Percentiles rank a stretch among this genome's conserved stretches.
Evolutionary conservation across 2,797 vertebrate species (phyloP).

Genomic region (Enteromius argenteus): DNA sequence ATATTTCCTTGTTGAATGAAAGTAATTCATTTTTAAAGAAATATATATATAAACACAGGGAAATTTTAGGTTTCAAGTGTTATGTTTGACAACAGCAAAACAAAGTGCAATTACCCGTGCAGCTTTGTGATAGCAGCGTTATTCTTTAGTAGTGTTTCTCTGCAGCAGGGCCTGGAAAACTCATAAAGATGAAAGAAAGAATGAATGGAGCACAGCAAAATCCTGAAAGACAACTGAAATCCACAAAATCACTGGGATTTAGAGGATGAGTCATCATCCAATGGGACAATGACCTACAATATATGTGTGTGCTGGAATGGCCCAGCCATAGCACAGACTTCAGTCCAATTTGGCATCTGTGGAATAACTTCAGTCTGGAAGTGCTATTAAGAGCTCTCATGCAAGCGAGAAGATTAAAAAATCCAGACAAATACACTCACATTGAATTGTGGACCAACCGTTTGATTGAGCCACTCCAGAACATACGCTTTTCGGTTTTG

Average conservation of each 20-base stretch:
- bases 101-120: background rate
- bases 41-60: background rate
- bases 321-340: background rate
- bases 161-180: background rate
- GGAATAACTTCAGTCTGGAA: background rate
- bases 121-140: background rate
- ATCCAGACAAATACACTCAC: background rate
- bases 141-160: background rate
- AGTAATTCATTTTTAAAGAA: background rate
- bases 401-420: background rate
- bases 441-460: background rate
- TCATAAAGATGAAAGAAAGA: conserved; percentile 3
- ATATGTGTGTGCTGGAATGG: conserved; percentile 1
- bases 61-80: background rate
- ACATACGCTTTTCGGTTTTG: background rate
- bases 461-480: conserved; percentile 6
- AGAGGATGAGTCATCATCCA: conserved; percentile 22
- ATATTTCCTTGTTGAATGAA: background rate
- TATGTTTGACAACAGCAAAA: background rate
- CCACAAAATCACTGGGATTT: conserved; percentile 9
- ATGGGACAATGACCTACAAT: conserved; percentile 1
- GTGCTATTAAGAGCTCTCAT: background rate
- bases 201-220: background rate
- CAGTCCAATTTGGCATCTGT: conserved; percentile 4
- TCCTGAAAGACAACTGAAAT: conserved; percentile 18